phyloP scores from a whole-genome alignment of 2,888 invertebrate genomes.

The Patella pellucida region DNA sequence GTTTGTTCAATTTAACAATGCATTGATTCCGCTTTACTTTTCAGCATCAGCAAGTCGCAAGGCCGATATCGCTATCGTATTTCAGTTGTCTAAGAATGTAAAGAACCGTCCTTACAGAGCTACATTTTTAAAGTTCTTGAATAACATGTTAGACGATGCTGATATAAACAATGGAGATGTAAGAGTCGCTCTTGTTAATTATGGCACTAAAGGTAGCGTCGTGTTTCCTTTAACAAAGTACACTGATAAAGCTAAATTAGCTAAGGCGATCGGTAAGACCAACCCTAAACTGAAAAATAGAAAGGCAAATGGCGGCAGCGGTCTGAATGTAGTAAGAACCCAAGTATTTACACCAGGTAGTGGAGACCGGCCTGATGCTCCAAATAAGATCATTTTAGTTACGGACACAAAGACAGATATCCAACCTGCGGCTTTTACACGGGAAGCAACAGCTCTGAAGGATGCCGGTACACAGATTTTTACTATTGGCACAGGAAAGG shows the following conservation, averaged over 20 bases:
- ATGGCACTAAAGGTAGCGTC: constrained; percentile 14
- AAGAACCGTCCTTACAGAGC: not conserved
- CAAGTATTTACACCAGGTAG: not conserved
- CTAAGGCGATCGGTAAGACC: not conserved
- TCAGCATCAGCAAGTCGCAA: not conserved
- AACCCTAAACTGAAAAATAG: not conserved
- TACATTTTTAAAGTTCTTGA: constrained; percentile 34
- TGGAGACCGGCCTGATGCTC: constrained; percentile 34
- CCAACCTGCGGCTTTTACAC: constrained; percentile 18
- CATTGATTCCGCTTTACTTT: too few relatives aligned
- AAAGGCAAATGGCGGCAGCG: constrained; percentile 44
- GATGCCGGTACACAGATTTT: constrained; percentile 32
- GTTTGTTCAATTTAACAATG: too few relatives aligned
- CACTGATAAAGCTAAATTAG: not conserved
- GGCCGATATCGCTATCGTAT: not conserved
- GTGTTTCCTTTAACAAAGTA: not conserved
- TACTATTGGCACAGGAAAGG: constrained; percentile 35
- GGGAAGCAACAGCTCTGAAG: constrained; percentile 31
- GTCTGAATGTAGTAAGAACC: constrained; percentile 39
- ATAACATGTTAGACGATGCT: constrained; percentile 37
- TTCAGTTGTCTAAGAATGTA: not conserved
- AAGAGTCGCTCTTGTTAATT: constrained; percentile 48
- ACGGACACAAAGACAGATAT: constrained; percentile 40
- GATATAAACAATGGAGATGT: constrained; percentile 50
- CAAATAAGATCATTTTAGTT: constrained; percentile 39